These are phyloP conservation scores for Botia almorhae DNA, from an alignment of 2,797 vertebrate species.

Conservation along the genomic window DNA sequence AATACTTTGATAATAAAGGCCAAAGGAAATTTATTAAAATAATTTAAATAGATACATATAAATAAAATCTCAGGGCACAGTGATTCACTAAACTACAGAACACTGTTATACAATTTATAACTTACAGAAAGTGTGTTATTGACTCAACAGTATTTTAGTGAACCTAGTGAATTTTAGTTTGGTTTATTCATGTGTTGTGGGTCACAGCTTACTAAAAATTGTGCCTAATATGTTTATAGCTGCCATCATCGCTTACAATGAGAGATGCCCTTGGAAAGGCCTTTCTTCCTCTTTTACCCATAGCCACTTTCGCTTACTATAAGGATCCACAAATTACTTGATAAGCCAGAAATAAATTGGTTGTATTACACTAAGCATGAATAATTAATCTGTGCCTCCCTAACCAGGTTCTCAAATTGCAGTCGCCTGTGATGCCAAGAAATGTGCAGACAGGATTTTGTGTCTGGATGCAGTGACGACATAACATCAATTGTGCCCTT, in stretches of 20 bases:
- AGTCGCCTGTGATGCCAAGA: slow-evolving; percentile 44
- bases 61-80: neutral
- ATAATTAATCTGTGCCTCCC: slow-evolving; percentile 77
- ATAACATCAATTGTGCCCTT: neutral
- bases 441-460: slow-evolving; percentile 13
- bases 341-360: slow-evolving; percentile 72
- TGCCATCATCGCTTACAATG: neutral
- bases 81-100: neutral
- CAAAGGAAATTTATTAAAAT: too few relatives aligned
- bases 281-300: slow-evolving; percentile 54
- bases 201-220: neutral
- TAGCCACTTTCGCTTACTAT: slow-evolving; percentile 60
- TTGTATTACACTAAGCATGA: slow-evolving; percentile 72
- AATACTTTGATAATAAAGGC: too few relatives aligned
- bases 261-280: slow-evolving; percentile 33
- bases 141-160: too few relatives aligned
- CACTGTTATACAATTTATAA: neutral
- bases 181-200: neutral
- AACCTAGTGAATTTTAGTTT: too few relatives aligned
- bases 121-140: too few relatives aligned
- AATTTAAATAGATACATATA: too few relatives aligned
- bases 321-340: slow-evolving; percentile 68
- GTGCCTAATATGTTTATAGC: neutral
- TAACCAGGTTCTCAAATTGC: slow-evolving; percentile 75
- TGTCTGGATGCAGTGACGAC: slow-evolving; percentile 3